Evolutionary conservation across 2,888 invertebrate species (phyloP), one percentile per base, ranked within the genome.

Genomic region (Esperia sulphurella): DNA sequence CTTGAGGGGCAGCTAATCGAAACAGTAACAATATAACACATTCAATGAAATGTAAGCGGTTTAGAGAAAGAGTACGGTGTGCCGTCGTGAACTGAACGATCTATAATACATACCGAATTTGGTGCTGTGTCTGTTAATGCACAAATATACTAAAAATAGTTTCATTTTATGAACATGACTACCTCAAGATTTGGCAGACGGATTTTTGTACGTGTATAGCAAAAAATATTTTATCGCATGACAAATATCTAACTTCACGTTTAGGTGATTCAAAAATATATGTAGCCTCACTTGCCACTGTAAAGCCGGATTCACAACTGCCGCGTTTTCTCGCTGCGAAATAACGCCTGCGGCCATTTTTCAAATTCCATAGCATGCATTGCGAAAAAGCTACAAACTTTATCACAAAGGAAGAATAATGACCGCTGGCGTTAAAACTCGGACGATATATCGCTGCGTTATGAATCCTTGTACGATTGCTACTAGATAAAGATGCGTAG

Each of bases 121-220:
- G 77, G 75, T 78, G 76, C 75, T 78, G 66, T 53, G 66, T 53
- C 59, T 50, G 29, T 14, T 59, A 62, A 5, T 21, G 21, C 21
- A 31, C 31, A 31, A 31, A 31, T 8, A 9, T 5, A 5, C 2
- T 7, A 31, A 10, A 31, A 7, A 31, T 21, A 21, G 3, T 21
- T 51, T 59, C 71, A 61, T 68, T 31, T 58, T 59, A 61, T 71
- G 71, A 75, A 79, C 77, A 68, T 58, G 65, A 75, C 86, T 87
- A 87, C 86, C 86, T 86, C 86, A 85, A 63, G 65, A 76, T 79
- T 80, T 79, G 83, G 83, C 84, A 82, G 84, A 83, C 74, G 33
- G 49, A 49, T 31, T 13, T 12, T 7, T 12, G 2, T 43, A 31
- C 31, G 30, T 21, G 30, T 42, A 12, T 30, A 43, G n/a, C 10